Evolutionary conservation across 23 tunicate species (phyloP).

Genomic region (Trididemnum nubilum): DNA sequence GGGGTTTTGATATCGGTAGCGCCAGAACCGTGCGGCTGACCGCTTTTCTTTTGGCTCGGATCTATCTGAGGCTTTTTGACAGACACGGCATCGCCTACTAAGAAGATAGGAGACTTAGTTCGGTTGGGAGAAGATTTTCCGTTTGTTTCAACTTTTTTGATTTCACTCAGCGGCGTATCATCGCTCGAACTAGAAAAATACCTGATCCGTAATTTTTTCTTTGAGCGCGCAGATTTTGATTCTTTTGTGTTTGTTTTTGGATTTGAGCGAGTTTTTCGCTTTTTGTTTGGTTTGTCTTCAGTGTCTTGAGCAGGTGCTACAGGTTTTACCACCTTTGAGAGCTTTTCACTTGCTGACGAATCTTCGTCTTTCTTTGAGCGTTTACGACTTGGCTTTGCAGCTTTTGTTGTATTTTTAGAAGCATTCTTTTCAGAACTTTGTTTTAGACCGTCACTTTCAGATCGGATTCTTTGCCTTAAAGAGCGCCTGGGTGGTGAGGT

Average conservation of each 20-base stretch:
- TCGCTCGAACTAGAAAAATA: not conserved
- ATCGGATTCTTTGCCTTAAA: no score
- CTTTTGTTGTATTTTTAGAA: no score
- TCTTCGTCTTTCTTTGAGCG: not conserved
- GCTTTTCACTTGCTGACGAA: not conserved
- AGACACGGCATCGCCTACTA: not conserved
- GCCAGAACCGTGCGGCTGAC: no score
- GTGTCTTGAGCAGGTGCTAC: not conserved
- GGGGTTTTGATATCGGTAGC: not conserved
- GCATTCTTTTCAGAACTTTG: no score
- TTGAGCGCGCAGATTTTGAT: not conserved
- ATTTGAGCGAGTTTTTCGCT: not conserved
- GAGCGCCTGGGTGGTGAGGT: no score
- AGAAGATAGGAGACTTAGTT: not conserved
- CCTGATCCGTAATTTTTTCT: not conserved
- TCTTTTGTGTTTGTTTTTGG: not conserved
- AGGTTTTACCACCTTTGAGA: not conserved
- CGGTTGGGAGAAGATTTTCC: not conserved
- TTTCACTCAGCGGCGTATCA: not conserved
- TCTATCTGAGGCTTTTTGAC: not conserved
- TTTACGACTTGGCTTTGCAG: not conserved
- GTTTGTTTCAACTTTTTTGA: not conserved
- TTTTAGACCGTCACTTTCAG: no score
- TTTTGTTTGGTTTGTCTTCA: not conserved
- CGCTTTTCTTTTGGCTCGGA: not conserved